Base-by-base conservation (phyloP, 2,113 vertebrate genomes). In the Columba janthina region DNA sequence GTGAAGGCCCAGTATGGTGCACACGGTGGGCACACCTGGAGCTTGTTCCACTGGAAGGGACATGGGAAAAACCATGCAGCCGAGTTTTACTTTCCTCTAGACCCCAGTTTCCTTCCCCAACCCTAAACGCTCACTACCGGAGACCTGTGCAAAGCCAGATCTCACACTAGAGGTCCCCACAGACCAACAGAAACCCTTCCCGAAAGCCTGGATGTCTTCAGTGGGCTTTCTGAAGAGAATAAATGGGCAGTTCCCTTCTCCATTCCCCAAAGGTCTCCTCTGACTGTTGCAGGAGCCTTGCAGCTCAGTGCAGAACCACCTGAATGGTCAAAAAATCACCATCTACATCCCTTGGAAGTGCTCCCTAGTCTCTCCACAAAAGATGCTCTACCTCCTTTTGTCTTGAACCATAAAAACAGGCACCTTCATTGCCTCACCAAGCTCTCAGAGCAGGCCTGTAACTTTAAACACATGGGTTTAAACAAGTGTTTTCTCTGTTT, bases 151-250 rank as follows among this genome's bases (percentile, higher is more conserved):
- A 20, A 92, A 95, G 88, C 31, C 57, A 53, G 29, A 40, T 72
- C 94, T 51, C 86, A 94, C 97, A 36, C 96, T 97, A 97, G 97
- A 97, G 97, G 96, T 94, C 94, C 96, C 95, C 96, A 97, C 61
- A 96, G 94, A 32, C 91, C 84, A 89, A 93, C 74, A 93, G 38
- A 96, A 96, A 14, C 71, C 36, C 11, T 78, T 85, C 67, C 62
- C 8, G 18, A n/a, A 54, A 50, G 60, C 42, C 7, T 34, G 46
- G 16, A 11, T 8, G 51, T 31, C 26, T 17, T 29, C 21, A 19
- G 13, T 5, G 42, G 19, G 34, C 32, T 76, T 66, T 56, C 31
- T 21, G 48, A 42, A 46, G 24, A 22, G 9, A 26, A n/a, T 1
- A n/a, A 40, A 21, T 8, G 28, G 24, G 42, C 18, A 51, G 22